phyloP scores from a whole-genome alignment of 2,888 invertebrate genomes.

The Anagyrus pseudococci region DNA sequence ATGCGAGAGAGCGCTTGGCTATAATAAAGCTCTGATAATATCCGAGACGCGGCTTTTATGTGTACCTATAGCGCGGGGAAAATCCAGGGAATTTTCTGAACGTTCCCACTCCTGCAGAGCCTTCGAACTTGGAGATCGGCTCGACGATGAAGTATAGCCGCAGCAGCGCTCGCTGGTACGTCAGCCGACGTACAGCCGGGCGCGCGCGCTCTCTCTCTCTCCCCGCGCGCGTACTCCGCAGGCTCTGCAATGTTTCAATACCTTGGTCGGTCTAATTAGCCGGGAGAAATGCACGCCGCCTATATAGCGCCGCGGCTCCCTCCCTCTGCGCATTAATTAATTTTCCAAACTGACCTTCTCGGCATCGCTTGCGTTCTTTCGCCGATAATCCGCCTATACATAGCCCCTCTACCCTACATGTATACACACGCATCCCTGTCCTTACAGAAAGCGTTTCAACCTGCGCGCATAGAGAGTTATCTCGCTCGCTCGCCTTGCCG shows the following conservation, averaged over 20 bases:
- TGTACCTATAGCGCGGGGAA: conserved; percentile 32
- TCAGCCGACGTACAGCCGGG: background rate
- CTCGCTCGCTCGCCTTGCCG: too few species aligned
- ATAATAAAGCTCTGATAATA: too few species aligned
- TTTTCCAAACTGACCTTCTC: conserved; percentile 37
- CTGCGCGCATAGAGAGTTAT: too few species aligned
- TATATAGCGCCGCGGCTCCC: too few species aligned
- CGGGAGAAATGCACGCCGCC: conserved; percentile 7
- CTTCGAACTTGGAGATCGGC: background rate
- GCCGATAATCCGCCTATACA: too few species aligned
- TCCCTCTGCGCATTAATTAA: conserved; percentile 38
- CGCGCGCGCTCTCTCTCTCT: background rate
- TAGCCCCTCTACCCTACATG: too few species aligned
- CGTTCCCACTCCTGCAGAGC: background rate
- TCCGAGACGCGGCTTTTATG: conserved; percentile 3
- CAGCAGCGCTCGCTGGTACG: background rate
- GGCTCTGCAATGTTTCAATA: conserved; percentile 36
- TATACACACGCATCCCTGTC: too few species aligned
- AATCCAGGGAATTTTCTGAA: conserved; percentile 39
- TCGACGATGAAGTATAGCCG: background rate
- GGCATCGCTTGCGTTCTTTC: conserved; percentile 8
- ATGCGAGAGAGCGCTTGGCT: too few species aligned
- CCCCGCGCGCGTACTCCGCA: conserved; percentile 10
- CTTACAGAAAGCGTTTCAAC: too few species aligned
- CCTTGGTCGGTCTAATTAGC: conserved; percentile 40